Conservation (phyloP, 2,888 invertebrate species). For the Melieria crassipennis region DNA sequence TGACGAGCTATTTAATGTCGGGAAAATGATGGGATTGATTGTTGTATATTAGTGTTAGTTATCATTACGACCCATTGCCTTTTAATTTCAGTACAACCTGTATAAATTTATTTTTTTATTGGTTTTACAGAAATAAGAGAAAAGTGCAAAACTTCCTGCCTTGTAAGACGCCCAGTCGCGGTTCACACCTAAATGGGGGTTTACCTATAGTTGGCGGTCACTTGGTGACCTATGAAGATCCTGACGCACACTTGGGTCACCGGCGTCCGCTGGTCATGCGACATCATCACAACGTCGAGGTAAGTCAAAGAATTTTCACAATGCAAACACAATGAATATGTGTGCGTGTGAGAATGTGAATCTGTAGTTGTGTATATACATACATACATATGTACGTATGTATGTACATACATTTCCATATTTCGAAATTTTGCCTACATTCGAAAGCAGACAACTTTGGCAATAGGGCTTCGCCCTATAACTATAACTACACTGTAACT, state of each 20-base stretch:
- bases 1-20: no score
- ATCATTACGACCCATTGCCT: not conserved
- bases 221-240: slow-evolving; percentile 81
- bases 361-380: not conserved
- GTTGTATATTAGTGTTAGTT: not conserved
- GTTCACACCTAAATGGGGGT: slow-evolving; percentile 64
- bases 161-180: slow-evolving; percentile 78
- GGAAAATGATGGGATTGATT: no score
- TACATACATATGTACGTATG: no score
- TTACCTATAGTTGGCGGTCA: slow-evolving; percentile 65
- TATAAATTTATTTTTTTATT: slow-evolving; percentile 13
- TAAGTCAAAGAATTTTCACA: slow-evolving; percentile 46
- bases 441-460: no score
- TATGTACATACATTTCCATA: not conserved
- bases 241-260: slow-evolving; percentile 72
- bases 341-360: not conserved
- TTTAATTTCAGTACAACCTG: not conserved
- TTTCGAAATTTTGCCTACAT: no score
- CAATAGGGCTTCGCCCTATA: no score
- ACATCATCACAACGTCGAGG: slow-evolving; percentile 66
- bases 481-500: no score
- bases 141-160: slow-evolving; percentile 87
- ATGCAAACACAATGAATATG: not conserved
- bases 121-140: slow-evolving; percentile 79
- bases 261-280: slow-evolving; percentile 68